Evolutionary conservation across 2,113 vertebrate genomes (phyloP), one percentile per base, ranked within the genome.

Genomic region (Sylvietta virens): DNA sequence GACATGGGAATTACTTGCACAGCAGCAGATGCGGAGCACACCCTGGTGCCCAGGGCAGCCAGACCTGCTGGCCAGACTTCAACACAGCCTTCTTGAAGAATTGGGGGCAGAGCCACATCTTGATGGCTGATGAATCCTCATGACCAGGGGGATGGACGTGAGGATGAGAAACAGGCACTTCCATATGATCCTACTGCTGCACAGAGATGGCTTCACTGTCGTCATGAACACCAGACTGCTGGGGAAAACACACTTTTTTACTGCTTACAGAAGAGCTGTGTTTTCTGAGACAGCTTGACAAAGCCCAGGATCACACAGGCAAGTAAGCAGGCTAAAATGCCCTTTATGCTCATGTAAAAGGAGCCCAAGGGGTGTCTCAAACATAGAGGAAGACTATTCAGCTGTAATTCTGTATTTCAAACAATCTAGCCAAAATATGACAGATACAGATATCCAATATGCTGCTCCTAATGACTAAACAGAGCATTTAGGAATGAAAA

Each of bases 11-110:
- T 91, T 39, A 51, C 7, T 8, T 56, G 50, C 37, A 53, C 21
- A 53, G 39, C 13, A 80, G 67, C 39, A 54, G 39, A 61, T 11
- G 19, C 10, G 56, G 69, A 78, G 44, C n/a, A 39, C 24, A 48
- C 15, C 23, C 4, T 0, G 1, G 9, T 1, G 1, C 26, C 26
- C 40, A 28, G 60, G 40, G 35, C 44, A 84, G 47, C 35, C 70
- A 74, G 56, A 57, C 10, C 40, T 51, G 40, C 45, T 42, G 65
- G 27, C 15, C 37, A 60, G 65, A 60, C 14, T 80, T 48, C 33
- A 44, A 14, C 39, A 50, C 6, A 66, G 45, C 6, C 13, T 53
- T 50, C 66, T 40, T 37, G 67, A 83, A 54, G 13, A 71, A 24
- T 21, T 48, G 71, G 64, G 53, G 53, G 23, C 19, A 80, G 35